These are phyloP conservation scores for Oreortyx pictus DNA, from an alignment of 2,797 vertebrate genomes.

Conservation along the genomic window DNA sequence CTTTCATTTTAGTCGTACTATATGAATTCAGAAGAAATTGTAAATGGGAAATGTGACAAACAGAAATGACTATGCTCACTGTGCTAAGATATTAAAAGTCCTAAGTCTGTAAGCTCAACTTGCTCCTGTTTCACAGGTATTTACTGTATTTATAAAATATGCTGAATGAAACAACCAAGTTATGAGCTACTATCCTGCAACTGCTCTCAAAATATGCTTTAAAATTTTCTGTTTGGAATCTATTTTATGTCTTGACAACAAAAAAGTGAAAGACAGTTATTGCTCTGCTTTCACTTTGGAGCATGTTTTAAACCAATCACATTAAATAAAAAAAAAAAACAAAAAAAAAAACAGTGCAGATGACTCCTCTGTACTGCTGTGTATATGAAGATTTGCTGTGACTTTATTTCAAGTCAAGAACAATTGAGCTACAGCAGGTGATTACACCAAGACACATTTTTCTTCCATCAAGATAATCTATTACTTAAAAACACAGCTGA, in stretches of 20 bases:
- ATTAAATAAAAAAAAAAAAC: background rate
- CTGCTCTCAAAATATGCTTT: too few relatives aligned
- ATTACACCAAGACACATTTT: background rate
- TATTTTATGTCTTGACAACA: background rate
- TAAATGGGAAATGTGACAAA: background rate
- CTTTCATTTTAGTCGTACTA: background rate
- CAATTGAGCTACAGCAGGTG: background rate
- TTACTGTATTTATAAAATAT: background rate
- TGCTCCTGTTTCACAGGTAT: background rate
- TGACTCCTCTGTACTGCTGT: fast-evolving
- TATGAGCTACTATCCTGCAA: background rate
- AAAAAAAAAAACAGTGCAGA: background rate
- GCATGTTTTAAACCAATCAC: background rate
- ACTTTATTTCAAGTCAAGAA: background rate
- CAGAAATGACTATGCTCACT: background rate
- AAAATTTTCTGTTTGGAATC: background rate
- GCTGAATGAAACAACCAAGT: background rate
- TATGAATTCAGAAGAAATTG: background rate
- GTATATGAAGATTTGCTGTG: background rate
- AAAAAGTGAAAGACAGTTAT: background rate
- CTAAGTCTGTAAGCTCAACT: background rate
- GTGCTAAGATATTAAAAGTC: background rate
- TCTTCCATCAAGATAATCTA: background rate
- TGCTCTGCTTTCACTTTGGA: background rate
- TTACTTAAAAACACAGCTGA: background rate